A percentile compares a stretch with the other conserved stretches of the same genome.
Evolutionary conservation across 2,113 vertebrate genomes (phyloP).

Genomic region (Atlantisia rogersi): DNA sequence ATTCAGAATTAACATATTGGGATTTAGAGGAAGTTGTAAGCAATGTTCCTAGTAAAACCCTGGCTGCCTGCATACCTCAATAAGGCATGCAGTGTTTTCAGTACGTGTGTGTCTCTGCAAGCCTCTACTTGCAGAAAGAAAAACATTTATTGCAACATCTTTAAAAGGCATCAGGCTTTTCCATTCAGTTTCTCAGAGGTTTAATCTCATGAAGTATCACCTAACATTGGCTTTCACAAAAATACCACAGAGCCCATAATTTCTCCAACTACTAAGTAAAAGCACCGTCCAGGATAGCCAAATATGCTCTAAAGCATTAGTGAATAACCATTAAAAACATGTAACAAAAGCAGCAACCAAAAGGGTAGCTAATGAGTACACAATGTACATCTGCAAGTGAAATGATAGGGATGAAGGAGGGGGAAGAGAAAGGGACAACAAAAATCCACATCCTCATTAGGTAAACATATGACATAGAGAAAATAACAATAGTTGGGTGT

Average conservation of each 20-base stretch:
- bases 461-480: neutral
- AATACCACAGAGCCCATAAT: slow-evolving; percentile 9
- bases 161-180: neutral
- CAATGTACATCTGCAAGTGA: neutral
- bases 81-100: neutral
- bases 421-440: neutral
- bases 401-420: neutral
- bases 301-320: slow-evolving; percentile 22
- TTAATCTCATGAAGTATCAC: neutral
- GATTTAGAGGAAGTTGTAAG: neutral
- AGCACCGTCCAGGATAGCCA: neutral
- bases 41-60: neutral
- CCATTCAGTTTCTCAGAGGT: neutral
- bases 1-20: neutral
- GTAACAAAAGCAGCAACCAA: neutral
- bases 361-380: neutral
- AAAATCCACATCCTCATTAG: neutral
- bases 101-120: neutral
- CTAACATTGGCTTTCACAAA: neutral
- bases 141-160: neutral
- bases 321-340: slow-evolving; percentile 6
- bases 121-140: neutral
- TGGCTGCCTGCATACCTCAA: neutral
- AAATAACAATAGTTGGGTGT: neutral
- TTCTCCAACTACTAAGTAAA: slow-evolving; percentile 30